Base-by-base conservation (phyloP, 2,113 vertebrate species). In the Mesoclemmys tuberculata region DNA sequence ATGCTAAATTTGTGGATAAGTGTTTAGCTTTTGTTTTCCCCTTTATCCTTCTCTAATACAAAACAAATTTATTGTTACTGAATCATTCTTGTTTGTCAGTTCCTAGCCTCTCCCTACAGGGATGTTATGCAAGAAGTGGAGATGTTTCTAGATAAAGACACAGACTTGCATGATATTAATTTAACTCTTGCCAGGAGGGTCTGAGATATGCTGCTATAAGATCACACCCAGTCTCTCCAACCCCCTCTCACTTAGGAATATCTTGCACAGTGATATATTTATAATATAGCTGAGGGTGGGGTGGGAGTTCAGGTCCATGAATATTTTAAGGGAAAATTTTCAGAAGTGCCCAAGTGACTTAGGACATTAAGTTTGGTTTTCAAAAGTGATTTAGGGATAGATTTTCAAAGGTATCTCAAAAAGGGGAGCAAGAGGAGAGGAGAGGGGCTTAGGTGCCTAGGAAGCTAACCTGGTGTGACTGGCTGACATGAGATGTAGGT, bases 41-140 rank as follows among this genome's bases (percentile, higher is more conserved):
- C 68, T 96, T 95, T 88, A 88, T 46, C 56, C 92, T 96, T 19
- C 16, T 80, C 68, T 84, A 84, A 94, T 94, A 93, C 64, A 58
- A 92, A 95, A 44, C n/a, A 89, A 31, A 87, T 88, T 56, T 87
- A 93, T 97, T 88, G 80, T 94, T 88, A 96, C 87, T 97, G 97
- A 97, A 98, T 98, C 96, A 96, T 93, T 94, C 80, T 87, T 82
- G 22, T 87, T 87, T 93, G 96, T 94, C 94, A 96, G 86, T 84
- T 97, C 97, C 93, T 94, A 94, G 95, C 93, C 94, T 94, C 90
- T 94, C 92, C 96, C 96, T 90, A 82, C 31, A 78, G 0, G 80
- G 78, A 84, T 85, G 58, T 80, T 84, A 96, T 96, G 82, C 92
- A 96, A 86, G 77, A 54, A 95, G 95, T 49, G n/a, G 89, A 87